Evolutionary conservation across 2,797 vertebrate species (phyloP).

Genomic region (Mionectes olivaceus): DNA sequence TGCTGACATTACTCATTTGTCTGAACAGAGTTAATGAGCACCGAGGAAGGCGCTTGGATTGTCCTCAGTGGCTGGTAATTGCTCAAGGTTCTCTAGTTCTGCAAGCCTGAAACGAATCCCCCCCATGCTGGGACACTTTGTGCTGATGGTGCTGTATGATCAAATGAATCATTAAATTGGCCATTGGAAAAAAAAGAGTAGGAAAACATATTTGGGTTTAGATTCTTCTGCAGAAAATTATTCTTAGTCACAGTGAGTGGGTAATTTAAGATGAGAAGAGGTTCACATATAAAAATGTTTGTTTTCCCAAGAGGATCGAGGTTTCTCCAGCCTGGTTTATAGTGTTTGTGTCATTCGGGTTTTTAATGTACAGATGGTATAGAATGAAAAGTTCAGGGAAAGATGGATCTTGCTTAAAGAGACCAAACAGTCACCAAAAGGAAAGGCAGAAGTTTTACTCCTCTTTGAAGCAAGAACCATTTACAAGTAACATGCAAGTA

Average conservation of each 20-base stretch:
- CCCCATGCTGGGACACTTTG: neutral
- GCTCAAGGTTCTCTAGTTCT: neutral
- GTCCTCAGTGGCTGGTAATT: conserved; percentile 15
- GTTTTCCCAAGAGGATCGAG: neutral
- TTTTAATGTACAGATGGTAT: neutral
- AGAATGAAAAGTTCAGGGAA: neutral
- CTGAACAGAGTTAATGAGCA: conserved; percentile 39
- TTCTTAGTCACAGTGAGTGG: neutral
- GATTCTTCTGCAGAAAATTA: neutral
- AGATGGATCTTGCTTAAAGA: neutral
- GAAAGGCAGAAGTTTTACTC: neutral
- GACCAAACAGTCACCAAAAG: neutral
- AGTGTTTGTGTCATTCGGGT: neutral
- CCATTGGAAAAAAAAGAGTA: neutral
- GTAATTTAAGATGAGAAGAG: neutral
- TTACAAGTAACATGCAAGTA: neutral
- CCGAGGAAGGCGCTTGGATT: neutral
- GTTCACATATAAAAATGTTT: neutral
- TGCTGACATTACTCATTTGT: conserved; percentile 24
- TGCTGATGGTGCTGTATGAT: neutral
- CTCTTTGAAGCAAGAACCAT: neutral
- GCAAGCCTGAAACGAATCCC: neutral
- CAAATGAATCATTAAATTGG: neutral
- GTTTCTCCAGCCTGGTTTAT: neutral
- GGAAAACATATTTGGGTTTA: neutral